phyloP scores from a whole-genome alignment of 2,797 vertebrate genomes.

The Passerculus sandwichensis region DNA sequence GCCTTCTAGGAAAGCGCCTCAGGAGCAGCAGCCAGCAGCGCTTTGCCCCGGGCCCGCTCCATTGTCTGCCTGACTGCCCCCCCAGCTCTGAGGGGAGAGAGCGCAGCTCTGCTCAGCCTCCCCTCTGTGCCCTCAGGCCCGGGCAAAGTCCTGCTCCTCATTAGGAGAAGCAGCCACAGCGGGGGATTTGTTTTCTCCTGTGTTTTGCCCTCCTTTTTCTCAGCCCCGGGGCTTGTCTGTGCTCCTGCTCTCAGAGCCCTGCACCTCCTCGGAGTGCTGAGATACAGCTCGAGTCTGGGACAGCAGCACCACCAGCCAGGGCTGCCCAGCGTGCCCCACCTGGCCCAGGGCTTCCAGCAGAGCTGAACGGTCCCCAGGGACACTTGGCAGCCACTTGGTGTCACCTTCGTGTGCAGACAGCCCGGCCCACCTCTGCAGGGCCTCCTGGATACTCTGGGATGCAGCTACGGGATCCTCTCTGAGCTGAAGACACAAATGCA shows the following conservation, averaged over 20 bases:
- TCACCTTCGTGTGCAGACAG: not conserved
- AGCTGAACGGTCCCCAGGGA: not conserved
- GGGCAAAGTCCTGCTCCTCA: conserved; percentile 2
- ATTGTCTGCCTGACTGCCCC: not conserved
- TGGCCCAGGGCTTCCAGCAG: not conserved
- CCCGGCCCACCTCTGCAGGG: fast-evolving
- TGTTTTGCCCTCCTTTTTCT: not conserved
- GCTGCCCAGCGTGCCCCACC: not conserved
- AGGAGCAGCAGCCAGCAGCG: not conserved
- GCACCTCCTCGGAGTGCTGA: not conserved
- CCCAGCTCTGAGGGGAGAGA: not conserved
- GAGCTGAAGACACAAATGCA: not conserved
- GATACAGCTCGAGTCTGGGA: not conserved
- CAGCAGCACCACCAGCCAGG: fast-evolving
- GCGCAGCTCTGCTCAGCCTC: not conserved
- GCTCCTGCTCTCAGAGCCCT: not conserved
- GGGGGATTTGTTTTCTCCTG: conserved; percentile 11
- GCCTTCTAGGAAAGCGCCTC: conserved; percentile 10
- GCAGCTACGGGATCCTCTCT: fast-evolving
- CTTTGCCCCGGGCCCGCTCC: not conserved
- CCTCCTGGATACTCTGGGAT: fast-evolving
- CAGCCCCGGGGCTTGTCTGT: not conserved
- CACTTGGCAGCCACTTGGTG: not conserved
- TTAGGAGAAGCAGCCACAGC: conserved; percentile 4
- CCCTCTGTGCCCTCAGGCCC: not conserved